Conservation (phyloP, 2,113 vertebrate species). For the Oriolus oriolus region DNA sequence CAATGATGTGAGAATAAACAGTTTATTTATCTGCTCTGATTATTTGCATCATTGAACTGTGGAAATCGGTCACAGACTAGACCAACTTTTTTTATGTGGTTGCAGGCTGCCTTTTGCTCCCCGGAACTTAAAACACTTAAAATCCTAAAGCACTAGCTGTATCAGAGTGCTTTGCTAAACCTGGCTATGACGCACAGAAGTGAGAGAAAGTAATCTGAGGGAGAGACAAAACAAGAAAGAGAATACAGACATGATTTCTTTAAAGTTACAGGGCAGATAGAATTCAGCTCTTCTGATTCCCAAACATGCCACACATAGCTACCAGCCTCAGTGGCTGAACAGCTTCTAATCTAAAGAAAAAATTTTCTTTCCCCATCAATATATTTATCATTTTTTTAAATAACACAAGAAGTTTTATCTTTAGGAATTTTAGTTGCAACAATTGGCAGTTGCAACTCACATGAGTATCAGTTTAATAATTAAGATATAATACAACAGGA, state of each 20-base stretch:
- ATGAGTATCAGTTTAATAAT: neutral
- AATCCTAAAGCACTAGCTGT: neutral
- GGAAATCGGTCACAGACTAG: neutral
- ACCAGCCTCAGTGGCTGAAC: neutral
- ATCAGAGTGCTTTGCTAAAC: neutral
- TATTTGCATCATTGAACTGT: neutral
- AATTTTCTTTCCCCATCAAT: neutral
- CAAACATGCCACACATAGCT: neutral
- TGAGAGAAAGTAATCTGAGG: neutral
- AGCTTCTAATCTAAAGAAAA: neutral
- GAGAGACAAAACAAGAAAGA: neutral
- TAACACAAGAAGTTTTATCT: neutral
- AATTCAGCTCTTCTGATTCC: neutral
- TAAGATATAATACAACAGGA: neutral
- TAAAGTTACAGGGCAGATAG: neutral
- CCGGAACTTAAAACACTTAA: neutral
- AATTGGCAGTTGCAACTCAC: neutral
- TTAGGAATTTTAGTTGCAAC: neutral
- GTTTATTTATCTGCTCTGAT: neutral
- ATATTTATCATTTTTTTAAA: neutral
- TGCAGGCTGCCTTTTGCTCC: neutral
- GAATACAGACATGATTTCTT: neutral
- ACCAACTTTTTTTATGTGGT: neutral
- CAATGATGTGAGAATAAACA: neutral
- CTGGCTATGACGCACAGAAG: neutral